phyloP scores from a whole-genome alignment of 2,113 vertebrate genomes.

The Epinephelus fuscoguttatus region DNA sequence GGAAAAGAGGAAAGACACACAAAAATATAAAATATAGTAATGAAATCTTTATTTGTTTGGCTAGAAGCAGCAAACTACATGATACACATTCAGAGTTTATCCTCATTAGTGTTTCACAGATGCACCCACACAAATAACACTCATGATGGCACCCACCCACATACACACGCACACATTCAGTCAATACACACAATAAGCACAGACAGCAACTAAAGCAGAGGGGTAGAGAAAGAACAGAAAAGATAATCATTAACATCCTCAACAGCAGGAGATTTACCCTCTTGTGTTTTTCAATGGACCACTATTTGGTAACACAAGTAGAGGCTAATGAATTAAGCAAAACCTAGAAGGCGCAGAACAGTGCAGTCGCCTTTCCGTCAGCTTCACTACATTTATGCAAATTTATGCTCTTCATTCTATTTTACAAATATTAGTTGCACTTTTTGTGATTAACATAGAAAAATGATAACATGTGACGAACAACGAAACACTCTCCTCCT shows the following conservation, averaged over 20 bases:
- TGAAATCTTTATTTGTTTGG: conserved; percentile 3
- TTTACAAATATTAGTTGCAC: too few relatives aligned
- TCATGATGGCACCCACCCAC: conserved; percentile 16
- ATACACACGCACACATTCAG: conserved; percentile 4
- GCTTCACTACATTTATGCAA: too few relatives aligned
- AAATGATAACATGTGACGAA: too few relatives aligned
- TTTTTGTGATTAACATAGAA: too few relatives aligned
- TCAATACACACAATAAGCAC: conserved; percentile 8
- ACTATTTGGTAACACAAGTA: conserved; percentile 22
- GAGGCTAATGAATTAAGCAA: conserved; percentile 35
- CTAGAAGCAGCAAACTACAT: conserved; percentile 13
- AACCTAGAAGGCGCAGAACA: not conserved
- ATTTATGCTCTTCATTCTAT: too few relatives aligned
- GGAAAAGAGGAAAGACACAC: not conserved
- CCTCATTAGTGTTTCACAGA: conserved; percentile 54
- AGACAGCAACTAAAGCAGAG: conserved; percentile 13
- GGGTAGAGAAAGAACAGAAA: conserved; percentile 5
- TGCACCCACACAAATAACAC: conserved; percentile 33
- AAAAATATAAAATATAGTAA: not conserved
- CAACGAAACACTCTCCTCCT: too few relatives aligned
- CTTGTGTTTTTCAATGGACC: conserved; percentile 22
- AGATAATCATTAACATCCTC: conserved; percentile 38
- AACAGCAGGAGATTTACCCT: conserved; percentile 43
- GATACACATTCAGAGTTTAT: not conserved
- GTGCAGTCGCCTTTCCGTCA: too few relatives aligned